These are phyloP conservation scores for Nemurella pictetii DNA, from an alignment of 2,888 invertebrate species.

Conservation along the genomic window DNA sequence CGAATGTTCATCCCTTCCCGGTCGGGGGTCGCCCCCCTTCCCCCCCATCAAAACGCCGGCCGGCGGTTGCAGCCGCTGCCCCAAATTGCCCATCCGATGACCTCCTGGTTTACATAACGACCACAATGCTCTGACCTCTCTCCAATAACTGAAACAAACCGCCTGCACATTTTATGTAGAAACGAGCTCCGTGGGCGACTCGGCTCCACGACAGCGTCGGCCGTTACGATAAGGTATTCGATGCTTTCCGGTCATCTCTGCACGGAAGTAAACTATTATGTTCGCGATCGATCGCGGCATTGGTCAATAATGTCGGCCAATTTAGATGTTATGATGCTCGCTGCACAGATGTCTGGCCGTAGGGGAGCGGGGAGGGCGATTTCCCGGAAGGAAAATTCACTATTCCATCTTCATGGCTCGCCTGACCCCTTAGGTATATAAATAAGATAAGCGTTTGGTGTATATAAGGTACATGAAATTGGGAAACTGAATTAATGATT, in stretches of 20 bases:
- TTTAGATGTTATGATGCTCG: background rate
- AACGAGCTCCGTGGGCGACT: background rate
- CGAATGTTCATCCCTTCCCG: background rate
- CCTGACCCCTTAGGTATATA: conserved; percentile 5
- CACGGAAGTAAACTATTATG: background rate
- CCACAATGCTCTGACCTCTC: conserved; percentile 26
- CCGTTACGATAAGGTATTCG: background rate
- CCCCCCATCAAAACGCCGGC: too few species aligned
- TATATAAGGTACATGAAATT: background rate
- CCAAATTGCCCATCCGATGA: conserved; percentile 25
- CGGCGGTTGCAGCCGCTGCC: background rate
- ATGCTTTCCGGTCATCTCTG: background rate
- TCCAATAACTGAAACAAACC: conserved; percentile 17
- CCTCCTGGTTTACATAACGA: conserved; percentile 39
- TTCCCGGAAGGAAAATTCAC: background rate
- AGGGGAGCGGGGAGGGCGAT: background rate
- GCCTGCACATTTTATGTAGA: background rate
- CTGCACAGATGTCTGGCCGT: background rate
- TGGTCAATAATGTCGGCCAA: background rate
- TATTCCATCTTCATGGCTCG: background rate
- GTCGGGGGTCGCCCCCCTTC: background rate
- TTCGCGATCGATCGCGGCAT: background rate
- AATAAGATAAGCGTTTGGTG: background rate
- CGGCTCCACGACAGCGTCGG: background rate
- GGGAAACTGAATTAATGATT: background rate